Base-by-base conservation (phyloP, 2,888 invertebrate genomes). In the Drosophila setosimentum region DNA sequence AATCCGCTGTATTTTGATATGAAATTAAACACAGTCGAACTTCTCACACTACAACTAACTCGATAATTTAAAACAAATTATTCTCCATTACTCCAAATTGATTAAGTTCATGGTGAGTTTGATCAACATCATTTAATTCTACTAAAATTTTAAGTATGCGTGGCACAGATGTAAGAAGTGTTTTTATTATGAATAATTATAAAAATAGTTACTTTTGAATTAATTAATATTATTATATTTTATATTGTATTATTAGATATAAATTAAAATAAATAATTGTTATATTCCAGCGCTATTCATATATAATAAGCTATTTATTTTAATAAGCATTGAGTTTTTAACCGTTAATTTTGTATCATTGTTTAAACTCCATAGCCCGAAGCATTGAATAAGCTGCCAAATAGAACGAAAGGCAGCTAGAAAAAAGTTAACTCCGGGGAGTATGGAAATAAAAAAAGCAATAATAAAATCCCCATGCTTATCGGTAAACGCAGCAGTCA, bases 381-480 rank as follows among this genome's bases (percentile, higher is more conserved):
- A 77, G 81, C 76, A 71, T 53, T 62, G 50, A 82, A 68, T 35
- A 54, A 49, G 53, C 68, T 63, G 59, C 42, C 61, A 71, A 72
- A 67, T 66, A 67, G 71, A 73, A 65, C 53, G 55, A 67, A 73
- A 68, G 57, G 59, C 71, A 73, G 65, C 51, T 58, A 40, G 66
- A 54, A 57, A 21, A 51, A 65, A 72, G 54, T 33, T 24, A 51
- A 33, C 73, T 61, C 61, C 30, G 32, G 68, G 73, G 77, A 81
- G 58, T 58, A 63, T 55, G 45, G 24, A 69, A 66, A 73, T 42
- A 65, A 68, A 65, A 68, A 77, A 65, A 65, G 76, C 73, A 82
- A 87, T 84, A 89, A 87, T 78, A 84, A 80, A 87, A 83, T 90
- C 84, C 87, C 76, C 71, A 72, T 73, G 90, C 90, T 87, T 90